These are phyloP conservation scores for Pomatostomus ruficeps DNA, from an alignment of 2,113 vertebrate species.

Conservation along the genomic window DNA sequence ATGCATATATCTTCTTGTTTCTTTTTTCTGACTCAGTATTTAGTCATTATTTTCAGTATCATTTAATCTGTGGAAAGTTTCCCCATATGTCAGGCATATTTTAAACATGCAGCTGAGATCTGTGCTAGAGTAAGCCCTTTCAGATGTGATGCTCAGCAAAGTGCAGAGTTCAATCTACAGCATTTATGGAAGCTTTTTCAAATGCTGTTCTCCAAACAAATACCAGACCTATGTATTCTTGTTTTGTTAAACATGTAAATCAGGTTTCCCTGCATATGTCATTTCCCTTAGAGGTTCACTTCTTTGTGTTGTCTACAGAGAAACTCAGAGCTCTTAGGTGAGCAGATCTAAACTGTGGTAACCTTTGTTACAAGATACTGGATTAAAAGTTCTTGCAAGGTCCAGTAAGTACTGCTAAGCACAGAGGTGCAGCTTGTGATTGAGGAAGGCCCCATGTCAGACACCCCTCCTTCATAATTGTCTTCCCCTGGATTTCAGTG, in stretches of 20 bases:
- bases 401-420: not conserved
- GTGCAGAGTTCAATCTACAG: not conserved
- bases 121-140: not conserved
- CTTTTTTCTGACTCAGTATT: constrained; percentile 55
- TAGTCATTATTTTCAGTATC: constrained; percentile 56
- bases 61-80: constrained; percentile 46
- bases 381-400: not conserved
- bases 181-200: not conserved
- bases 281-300: not conserved
- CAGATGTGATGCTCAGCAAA: not conserved
- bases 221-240: not conserved
- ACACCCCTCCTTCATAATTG: not conserved
- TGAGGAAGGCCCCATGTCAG: not conserved
- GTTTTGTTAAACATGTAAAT: not conserved
- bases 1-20: constrained; percentile 19
- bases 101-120: constrained; percentile 7
- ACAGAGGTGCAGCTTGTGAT: not conserved
- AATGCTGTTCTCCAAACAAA: not conserved
- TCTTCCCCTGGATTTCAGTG: not conserved
- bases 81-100: constrained; percentile 25
- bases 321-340: not conserved
- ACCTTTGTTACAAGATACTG: not conserved
- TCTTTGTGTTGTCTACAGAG: not conserved
- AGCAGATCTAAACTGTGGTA: not conserved
- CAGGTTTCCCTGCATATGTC: not conserved